Evolutionary conservation across 2,888 invertebrate genomes (phyloP), one percentile per base, ranked within the genome.

Genomic region (Eledone cirrhosa): DNA sequence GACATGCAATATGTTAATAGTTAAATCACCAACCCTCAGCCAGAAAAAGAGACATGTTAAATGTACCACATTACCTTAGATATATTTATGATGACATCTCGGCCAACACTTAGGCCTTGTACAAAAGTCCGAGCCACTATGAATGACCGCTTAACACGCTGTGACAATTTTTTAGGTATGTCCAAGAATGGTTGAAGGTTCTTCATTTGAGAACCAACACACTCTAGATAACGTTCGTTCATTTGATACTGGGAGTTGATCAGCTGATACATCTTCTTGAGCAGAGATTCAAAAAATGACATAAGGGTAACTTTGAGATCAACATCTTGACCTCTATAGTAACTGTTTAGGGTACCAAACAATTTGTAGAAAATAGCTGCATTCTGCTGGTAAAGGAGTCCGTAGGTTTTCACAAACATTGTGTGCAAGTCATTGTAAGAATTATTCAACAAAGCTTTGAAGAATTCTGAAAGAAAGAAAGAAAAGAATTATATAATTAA

Each of bases 321-420:
- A 78, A 95, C 94, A 82, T 89, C 87, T 47, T 83, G 82, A 67
- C 89, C 89, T 89, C 95, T 94, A 92, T 97, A 98, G 91, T 98
- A 98, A 88, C 94, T 94, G 90, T 97, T 96, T 85, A 98, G 92
- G 88, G 97, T 95, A 83, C 93, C 93, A 92, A 97, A 98, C 81
- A 98, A 93, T 90, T 97, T 95, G 82, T 95, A 94, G 92, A 98
- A 98, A 75, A 98, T 95, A 89, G 95, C 95, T 19, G 97, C 94
- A 91, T 98, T 97, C 89, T 96, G 95, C 89, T 97, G 95, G 92
- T 98, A 98, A 86, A 98, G 94, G 91, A 96, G 94, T 78, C 98
- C 98, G 92, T 98, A 98, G 0, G 98, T 98, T 85, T 94, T 93
- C 89, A 95, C 95, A 92, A 98, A 98, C 98, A 98, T 98, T 82